A percentile compares a stretch with the other conserved stretches of the same genome.
phyloP scores from a whole-genome alignment of 2,797 vertebrate species.

The Darevskia mixta region DNA sequence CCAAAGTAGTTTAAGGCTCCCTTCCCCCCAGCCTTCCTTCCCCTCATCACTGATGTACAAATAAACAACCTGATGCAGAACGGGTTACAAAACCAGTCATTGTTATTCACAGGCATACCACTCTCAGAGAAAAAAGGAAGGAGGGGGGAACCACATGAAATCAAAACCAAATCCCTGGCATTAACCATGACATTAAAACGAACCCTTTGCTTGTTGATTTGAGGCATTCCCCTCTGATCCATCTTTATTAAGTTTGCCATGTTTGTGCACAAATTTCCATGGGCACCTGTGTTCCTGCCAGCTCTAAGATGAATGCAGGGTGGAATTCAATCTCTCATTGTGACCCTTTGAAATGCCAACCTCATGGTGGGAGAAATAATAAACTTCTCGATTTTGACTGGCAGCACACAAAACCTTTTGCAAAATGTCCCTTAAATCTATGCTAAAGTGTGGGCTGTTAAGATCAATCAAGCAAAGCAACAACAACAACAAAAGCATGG shows the following conservation, averaged over 20 bases:
- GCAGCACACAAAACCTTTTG: not conserved
- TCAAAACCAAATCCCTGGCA: slow-evolving; percentile 8
- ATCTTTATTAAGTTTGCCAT: slow-evolving; percentile 21
- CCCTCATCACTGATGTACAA: not conserved
- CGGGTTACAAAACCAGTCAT: not conserved
- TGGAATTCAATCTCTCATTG: slow-evolving; percentile 25
- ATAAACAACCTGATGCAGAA: not conserved
- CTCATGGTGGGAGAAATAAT: not conserved
- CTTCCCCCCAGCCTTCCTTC: not conserved
- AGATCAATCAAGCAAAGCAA: not conserved
- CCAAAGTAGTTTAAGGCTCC: not conserved
- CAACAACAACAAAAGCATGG: too few relatives aligned
- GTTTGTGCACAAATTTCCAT: slow-evolving; percentile 24
- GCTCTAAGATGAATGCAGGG: slow-evolving; percentile 27
- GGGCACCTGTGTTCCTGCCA: slow-evolving; percentile 20
- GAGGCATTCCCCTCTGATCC: slow-evolving; percentile 19
- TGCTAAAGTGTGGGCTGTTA: not conserved
- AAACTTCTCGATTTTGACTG: not conserved
- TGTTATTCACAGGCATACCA: not conserved
- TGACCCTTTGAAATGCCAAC: slow-evolving; percentile 17
- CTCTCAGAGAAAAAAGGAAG: not conserved
- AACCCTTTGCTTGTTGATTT: not conserved
- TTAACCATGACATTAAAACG: slow-evolving; percentile 16
- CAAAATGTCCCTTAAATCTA: not conserved
- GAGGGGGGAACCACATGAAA: too few relatives aligned